Base-by-base conservation (phyloP, 2,113 vertebrate species). In the Synodontis membranacea region DNA sequence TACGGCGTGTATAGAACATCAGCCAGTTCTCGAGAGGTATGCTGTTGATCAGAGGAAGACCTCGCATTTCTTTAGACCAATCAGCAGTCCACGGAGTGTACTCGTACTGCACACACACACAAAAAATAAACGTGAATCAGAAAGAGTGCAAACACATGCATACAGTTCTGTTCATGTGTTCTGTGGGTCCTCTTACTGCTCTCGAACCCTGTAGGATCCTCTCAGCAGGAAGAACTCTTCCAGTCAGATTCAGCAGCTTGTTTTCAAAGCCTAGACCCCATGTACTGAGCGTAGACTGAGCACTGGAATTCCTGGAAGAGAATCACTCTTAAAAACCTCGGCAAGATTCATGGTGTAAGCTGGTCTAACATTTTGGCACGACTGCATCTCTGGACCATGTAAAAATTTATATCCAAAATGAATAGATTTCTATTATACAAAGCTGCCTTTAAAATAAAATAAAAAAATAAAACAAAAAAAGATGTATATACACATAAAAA, bases 191-290 rank as follows among this genome's bases (percentile, higher is more conserved):
- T 31, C 89, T 94, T 92, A 99, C 97, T 90, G 89, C 92, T 90
- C 88, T 93, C 70, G 93, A 85, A 56, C 94, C 95, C 58, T 98
- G 98, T 78, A 95, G 89, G 86, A 99, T 97, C 92, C 93, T 97
- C 91, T 99, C 98, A 1, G 91, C 62, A 84, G 96, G 96, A 81
- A 98, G 93, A 54, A 98, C 94, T 92, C 98, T 95, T 88, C 95
- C 97, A 0, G 82, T 92, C 86, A 99, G 93, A 58, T 92, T 94
- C n/a, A 97, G 87, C 70, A 97, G 92, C 28, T 94, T 91, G 44
- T 95, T 95, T 88, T 98, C 97, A 88, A 99, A 99, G 90, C 90
- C 94, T 42, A 99, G 92, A 46, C 98, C 97, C 97, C 97, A 99
- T 87, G 95, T 95, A 1, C 88, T 92, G 80, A 99, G 91, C 60